Evolutionary conservation across 2,797 vertebrate genomes (phyloP), one percentile per base, ranked within the genome.

Genomic region (Arnoldichthys spilopterus): DNA sequence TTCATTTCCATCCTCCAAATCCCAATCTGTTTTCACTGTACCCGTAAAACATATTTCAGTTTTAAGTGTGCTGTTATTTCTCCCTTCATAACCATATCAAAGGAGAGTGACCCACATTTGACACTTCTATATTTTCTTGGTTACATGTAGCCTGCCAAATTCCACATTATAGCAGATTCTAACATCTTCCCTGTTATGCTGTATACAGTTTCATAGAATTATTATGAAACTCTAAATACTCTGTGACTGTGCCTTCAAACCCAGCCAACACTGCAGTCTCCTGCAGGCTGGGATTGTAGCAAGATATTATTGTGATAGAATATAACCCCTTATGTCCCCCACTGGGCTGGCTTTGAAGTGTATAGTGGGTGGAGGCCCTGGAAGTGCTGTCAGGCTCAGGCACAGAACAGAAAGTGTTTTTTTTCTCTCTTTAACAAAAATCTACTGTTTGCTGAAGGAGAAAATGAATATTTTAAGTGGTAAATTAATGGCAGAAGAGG

Each of bases 1-100:
- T 91, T 90, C 62, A 86, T 85, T 86, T 92, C 86, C 80, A 83
- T 90, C 87, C 85, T 83, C 45, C 78, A 88, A 92, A 93, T 85
- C 83, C 74, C 71, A 80, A 90, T 90, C 91, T 92, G 89, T 91
- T 93, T 93, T 91, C 88, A 92, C 87, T 92, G 90, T 89, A 85
- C 83, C 87, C 80, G 90, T 86, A 83, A 89, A 94, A 91, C 86
- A 89, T 78, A n/a, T 68, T 89, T 88, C 26, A 89, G 71, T 66
- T 85, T 88, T 79, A 43, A 70, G 81, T 82, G 85, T 82, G 85
- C 85, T 87, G 89, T 82, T 72, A 63, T 88, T 90, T 90, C 81
- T 85, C 87, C 87, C 70, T 32, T 26, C 0, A 43, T 86, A 88
- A 91, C 88, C 37, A 78, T 90, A 90, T 92, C 89, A 92, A 92